These are phyloP conservation scores for Dunckerocampus dactyliophorus DNA, from an alignment of 2,113 vertebrate species.

Conservation along the genomic window DNA sequence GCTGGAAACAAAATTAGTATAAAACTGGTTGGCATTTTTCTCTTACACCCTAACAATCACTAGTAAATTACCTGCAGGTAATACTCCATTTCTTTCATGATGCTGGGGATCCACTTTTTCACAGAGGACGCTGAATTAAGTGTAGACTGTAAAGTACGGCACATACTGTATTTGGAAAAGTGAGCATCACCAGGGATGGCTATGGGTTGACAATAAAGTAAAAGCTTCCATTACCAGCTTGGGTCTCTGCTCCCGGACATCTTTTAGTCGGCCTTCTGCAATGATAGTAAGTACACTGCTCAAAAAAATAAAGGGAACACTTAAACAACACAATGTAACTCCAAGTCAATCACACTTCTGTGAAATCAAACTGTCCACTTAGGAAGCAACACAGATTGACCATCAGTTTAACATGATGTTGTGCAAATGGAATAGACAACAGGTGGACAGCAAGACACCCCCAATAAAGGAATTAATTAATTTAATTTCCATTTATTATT, in stretches of 20 bases:
- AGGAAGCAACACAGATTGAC: too few species aligned
- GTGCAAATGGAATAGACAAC: too few species aligned
- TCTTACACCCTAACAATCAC: not conserved
- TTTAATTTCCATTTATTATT: too few species aligned
- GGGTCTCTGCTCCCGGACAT: conserved; percentile 60
- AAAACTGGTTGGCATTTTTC: not conserved
- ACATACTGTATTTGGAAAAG: not conserved
- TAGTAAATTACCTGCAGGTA: conserved; percentile 66
- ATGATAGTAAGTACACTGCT: too few species aligned
- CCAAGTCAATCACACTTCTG: too few species aligned
- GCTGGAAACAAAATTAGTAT: conserved; percentile 47
- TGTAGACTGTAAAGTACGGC: conserved; percentile 52
- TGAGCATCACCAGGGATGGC: not conserved
- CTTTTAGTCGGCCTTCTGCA: conserved; percentile 74
- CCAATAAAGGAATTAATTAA: too few species aligned
- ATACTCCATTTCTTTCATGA: conserved; percentile 78
- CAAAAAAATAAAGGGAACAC: too few species aligned
- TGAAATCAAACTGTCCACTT: too few species aligned
- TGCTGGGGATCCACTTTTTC: conserved; percentile 78
- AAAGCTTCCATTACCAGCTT: conserved; percentile 65
- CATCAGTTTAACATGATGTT: too few species aligned
- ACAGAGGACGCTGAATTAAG: conserved; percentile 69
- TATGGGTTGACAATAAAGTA: too few species aligned
- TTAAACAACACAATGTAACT: too few species aligned
- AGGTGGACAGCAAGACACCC: too few species aligned